Evolutionary conservation across 1,140 invertebrate species (phyloP).

Genomic region (Bombus difficillimus): DNA sequence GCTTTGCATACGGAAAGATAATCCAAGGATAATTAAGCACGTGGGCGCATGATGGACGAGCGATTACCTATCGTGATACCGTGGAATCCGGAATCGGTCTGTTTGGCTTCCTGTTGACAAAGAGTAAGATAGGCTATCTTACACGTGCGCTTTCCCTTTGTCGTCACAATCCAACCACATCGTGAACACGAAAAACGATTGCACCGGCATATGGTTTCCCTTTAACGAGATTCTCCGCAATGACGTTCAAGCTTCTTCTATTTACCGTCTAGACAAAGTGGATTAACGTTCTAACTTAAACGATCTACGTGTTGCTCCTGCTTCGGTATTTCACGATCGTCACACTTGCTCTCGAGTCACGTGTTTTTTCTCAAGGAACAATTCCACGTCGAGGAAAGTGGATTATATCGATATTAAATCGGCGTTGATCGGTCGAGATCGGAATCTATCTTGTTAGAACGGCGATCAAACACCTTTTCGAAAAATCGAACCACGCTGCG

Average conservation of each 20-base stretch:
- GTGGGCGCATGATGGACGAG: background rate
- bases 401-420: background rate
- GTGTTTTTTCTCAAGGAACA: background rate
- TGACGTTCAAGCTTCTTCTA: conserved; percentile 40
- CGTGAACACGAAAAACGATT: conserved; percentile 28
- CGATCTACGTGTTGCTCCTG: conserved; percentile 55
- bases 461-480: background rate
- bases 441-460: background rate
- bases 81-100: background rate
- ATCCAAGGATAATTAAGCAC: background rate
- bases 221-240: conserved; percentile 67
- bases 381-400: background rate
- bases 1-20: background rate
- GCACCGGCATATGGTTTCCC: conserved; percentile 63
- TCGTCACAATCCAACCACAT: background rate
- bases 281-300: conserved; percentile 42
- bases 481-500: background rate
- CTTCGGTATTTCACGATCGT: background rate
- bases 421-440: background rate
- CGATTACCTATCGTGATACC: background rate
- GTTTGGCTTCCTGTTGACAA: conserved; percentile 20
- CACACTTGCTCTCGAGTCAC: background rate
- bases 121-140: background rate
- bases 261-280: conserved; percentile 57
- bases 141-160: conserved; percentile 14